Evolutionary conservation across 1,140 invertebrate species (phyloP).

Genomic region (Drosophila rufa): DNA sequence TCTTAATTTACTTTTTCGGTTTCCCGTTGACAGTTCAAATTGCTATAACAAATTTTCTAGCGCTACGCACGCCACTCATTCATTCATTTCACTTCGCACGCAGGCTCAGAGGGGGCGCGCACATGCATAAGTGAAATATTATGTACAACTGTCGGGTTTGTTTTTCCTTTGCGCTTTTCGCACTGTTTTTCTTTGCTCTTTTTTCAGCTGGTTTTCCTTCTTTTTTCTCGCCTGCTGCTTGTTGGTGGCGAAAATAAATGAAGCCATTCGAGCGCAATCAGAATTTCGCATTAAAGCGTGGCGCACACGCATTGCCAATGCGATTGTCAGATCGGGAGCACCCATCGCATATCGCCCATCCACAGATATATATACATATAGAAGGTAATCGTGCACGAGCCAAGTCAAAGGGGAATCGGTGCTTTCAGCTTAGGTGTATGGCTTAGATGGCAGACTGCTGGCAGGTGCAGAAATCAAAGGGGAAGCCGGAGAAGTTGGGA

Average conservation of each 20-base stretch:
- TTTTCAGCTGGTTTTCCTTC: constrained; percentile 43
- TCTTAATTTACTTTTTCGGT: constrained; percentile 84
- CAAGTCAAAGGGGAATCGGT: constrained; percentile 34
- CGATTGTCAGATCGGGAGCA: constrained; percentile 59
- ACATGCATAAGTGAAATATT: constrained; percentile 83
- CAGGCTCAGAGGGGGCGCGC: constrained; percentile 50
- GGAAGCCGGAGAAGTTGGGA: background rate
- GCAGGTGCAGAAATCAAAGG: constrained; percentile 10
- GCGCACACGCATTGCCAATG: constrained; percentile 65
- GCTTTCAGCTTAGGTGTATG: constrained; percentile 15
- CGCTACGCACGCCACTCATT: constrained; percentile 78
- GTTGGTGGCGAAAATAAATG: constrained; percentile 71
- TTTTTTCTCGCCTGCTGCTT: constrained; percentile 10
- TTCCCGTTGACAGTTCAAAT: constrained; percentile 83
- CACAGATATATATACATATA: background rate
- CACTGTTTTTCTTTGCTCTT: constrained; percentile 37
- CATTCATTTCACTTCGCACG: constrained; percentile 73
- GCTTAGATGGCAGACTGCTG: constrained; percentile 8
- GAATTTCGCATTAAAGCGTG: constrained; percentile 77
- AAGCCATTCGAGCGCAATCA: constrained; percentile 82
- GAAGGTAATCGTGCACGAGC: constrained; percentile 34
- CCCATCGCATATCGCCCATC: constrained; percentile 27
- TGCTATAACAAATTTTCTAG: constrained; percentile 83
- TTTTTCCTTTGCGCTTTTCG: constrained; percentile 57
- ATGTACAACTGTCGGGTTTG: constrained; percentile 81